Base-by-base conservation (phyloP, 2,888 invertebrate species). In the Pyrgus malvae region DNA sequence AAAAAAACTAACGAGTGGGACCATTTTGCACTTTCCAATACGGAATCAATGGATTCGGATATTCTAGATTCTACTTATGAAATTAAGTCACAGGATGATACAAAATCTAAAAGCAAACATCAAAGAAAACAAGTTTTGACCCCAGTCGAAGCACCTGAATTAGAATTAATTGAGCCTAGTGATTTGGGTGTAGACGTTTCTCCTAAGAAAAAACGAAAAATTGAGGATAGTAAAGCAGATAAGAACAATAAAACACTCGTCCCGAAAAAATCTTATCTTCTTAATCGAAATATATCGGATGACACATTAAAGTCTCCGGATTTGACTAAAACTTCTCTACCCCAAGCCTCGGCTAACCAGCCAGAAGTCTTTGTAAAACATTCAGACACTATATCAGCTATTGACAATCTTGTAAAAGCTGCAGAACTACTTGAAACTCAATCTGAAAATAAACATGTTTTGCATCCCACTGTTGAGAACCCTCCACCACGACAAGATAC, bases 71-170 rank as follows among this genome's bases (percentile, higher is more conserved):
- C 70, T 6, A 63, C 66, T 8, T 76, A 77, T 29, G 84, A 80
- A 11, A 55, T 48, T 0, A 84, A 80, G 61, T 61, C 65, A 8
- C 74, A 71, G 54, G 85, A 87, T 55, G 83, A 83, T 41, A 58
- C 58, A 6, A 87, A 78, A 72, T 63, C 56, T 29, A 89, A 90
- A 69, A 77, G 70, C 19, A 89, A 85, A 68, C 91, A 91, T 72
- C 90, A 86, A 62, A 76, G 91, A 61, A 91, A 91, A 70, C 91
- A 91, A 69, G 88, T 91, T 21, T 67, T 91, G 17, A 90, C 85
- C 21, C 88, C 90, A 0, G 90, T 90, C 2, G 85, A 86, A 33
- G 74, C 76, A 31, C 84, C 90, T 3, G 90, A 90, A 37, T 63
- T 90, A 51, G 90, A 91, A 67, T 72, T 91, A 1, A 90, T 91